Evolutionary conservation across 2,888 invertebrate genomes (phyloP), one percentile per base, ranked within the genome.

Genomic region (Brassicogethes aeneus): DNA sequence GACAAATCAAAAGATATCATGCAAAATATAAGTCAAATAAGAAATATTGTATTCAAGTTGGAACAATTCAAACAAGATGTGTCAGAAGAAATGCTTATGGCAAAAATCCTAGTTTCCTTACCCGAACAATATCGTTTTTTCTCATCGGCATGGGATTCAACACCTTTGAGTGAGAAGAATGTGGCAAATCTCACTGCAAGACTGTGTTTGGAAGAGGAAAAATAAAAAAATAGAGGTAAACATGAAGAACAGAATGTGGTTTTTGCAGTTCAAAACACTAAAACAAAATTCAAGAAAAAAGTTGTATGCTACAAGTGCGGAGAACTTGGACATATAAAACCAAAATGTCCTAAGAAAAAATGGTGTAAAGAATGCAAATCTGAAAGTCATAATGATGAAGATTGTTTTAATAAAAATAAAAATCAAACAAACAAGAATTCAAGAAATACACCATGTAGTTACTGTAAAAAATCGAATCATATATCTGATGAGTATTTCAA

Each of bases 51-150:
- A 14, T 15, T 15, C 16, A 34, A 34, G 16, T 3, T 34, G 7
- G 16, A 34, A 34, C 14, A 15, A 3, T 15, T 34, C 3, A 3
- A 34, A 2, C 14, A 10, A 14, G 16, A 34, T 2, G 7, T 34
- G 16, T 12, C n/a, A 7, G 34, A 34, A 7, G 16, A 34, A 3
- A 34, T 34, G 34, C n/a, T 34, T 14, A 34, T 34, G 15, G 15
- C 34, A 15, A 34, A 34, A 34, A 14, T 34, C 31, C 32, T 46
- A 14, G 14, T 34, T 16, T 63, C 42, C 15, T 17, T 50, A 15
- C 42, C 44, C 16, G 41, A 40, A 64, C 64, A 57, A n/a, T n/a
- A n/a, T n/a, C 64, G 66, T 64, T 60, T 57, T n/a, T n/a, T n/a
- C n/a, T n/a, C n/a, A n/a, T n/a, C 38, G 14, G 46, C 43, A 1